Base-by-base conservation (phyloP, 2,888 invertebrate genomes). In the Drosophila ochracea region DNA sequence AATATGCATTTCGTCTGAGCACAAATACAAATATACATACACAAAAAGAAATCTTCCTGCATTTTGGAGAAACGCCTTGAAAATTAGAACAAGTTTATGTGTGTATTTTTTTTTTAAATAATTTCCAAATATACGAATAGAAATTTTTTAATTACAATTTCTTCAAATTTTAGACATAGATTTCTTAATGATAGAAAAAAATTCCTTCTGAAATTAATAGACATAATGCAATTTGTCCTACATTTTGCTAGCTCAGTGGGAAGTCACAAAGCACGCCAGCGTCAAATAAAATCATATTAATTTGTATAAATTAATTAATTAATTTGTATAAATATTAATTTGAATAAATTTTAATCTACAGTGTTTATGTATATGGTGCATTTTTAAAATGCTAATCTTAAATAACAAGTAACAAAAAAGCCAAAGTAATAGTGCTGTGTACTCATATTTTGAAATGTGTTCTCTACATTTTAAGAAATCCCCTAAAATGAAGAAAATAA, bases 1-100 rank as follows among this genome's bases (percentile, higher is more conserved):
- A 43, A 43, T 43, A 58, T 58, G 58, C 58, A 43, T 31, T 21
- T 31, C 30, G 31, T 25, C 25, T 21, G 16, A 25, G 47, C 21
- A 16, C 16, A n/a, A 39, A 57, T n/a, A 57, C 28, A n/a, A 13
- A 57, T 9, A 57, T n/a, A 4, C n/a, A 30, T 28, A 11, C 25
- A 52, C 50, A 11, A 5, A 41, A 47, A 16, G 25, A 47, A 47
- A 47, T 25, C 7, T 21, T 2, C 21, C 7, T 25, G 21, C 16
- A 25, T 9, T 47, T 21, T 16, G 0, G 4, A 7, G 11, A 41
- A 47, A 2, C 6, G 10, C 10, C 4, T n/a, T 4, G 10, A 10
- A 41, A 41, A 21, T 11, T 7, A 21, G 1, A 13, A 21, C 13
- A 21, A 13, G 21, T 6, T 3, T 6, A 6, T 1, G 3, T 1